Evolutionary conservation across 2,113 vertebrate species (phyloP).

Genomic region (Chionomys nivalis): DNA sequence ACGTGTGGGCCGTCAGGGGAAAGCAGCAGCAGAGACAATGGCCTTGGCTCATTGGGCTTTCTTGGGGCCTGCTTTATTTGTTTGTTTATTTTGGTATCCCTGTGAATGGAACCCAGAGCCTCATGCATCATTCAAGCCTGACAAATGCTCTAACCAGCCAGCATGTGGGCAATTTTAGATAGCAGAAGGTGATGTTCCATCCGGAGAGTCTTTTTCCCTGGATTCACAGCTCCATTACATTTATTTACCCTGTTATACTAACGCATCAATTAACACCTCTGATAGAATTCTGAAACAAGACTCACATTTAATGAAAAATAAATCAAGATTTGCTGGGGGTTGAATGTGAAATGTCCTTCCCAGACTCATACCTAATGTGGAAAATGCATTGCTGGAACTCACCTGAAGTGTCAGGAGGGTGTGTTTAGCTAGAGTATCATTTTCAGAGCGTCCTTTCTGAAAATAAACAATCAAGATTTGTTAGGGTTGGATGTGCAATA

Average conservation of each 20-base stretch:
- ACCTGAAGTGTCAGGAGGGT: neutral
- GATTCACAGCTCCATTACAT: neutral
- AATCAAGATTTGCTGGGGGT: no score
- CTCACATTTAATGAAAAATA: neutral
- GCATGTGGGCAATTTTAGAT: neutral
- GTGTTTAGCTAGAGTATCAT: neutral
- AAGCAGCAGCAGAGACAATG: neutral
- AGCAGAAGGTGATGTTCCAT: neutral
- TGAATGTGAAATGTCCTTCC: no score
- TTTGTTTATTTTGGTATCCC: neutral
- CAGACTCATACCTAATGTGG: neutral
- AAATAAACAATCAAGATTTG: conserved; percentile 29
- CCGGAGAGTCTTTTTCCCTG: neutral
- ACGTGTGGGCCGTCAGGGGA: neutral
- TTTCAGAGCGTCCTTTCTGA: conserved; percentile 5
- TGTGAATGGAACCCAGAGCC: neutral
- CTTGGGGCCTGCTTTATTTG: neutral
- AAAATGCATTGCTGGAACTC: neutral
- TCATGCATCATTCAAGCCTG: neutral
- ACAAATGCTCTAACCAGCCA: neutral
- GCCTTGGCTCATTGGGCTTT: neutral
- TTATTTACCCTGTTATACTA: neutral
- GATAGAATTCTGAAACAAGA: neutral
- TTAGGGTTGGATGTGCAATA: neutral
- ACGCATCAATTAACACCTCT: neutral